A percentile compares a stretch with the other conserved stretches of the same genome.
Conservation (phyloP, 2,888 invertebrate species). For the Rhamphomyia laevipes region DNA sequence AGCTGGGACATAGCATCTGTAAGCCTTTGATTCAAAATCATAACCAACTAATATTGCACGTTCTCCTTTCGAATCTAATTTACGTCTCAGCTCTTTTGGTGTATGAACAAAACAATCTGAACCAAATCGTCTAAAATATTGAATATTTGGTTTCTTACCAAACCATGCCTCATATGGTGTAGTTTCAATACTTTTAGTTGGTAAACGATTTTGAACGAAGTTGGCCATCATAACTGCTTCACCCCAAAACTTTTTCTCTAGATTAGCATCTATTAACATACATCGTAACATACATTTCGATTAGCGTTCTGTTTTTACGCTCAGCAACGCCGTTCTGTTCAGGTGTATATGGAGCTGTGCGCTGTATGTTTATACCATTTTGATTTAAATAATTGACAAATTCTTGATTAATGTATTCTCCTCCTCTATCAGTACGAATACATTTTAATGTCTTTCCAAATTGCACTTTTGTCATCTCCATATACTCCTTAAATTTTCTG, state of each 20-base stretch:
- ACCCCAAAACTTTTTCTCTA: slow-evolving; percentile 8
- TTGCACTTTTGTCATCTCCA: too few relatives aligned
- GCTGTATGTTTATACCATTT: slow-evolving; percentile 17
- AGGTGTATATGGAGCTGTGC: slow-evolving; percentile 16
- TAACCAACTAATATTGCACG: slow-evolving; percentile 14
- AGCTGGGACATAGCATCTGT: slow-evolving; percentile 10
- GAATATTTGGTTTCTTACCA: slow-evolving; percentile 5
- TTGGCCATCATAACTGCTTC: slow-evolving; percentile 2
- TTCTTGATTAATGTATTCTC: slow-evolving; percentile 18
- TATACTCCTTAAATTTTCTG: too few relatives aligned
- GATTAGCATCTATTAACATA: slow-evolving; percentile 19
- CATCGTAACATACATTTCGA: slow-evolving; percentile 14
- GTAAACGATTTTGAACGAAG: slow-evolving; percentile 5
- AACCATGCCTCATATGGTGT: slow-evolving; percentile 4
- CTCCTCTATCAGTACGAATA: slow-evolving; percentile 10
- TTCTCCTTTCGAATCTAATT: slow-evolving; percentile 11
- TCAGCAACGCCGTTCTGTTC: slow-evolving; percentile 20
- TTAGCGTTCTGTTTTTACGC: too few relatives aligned
- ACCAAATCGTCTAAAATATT: slow-evolving; percentile 10
- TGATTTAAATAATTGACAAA: slow-evolving; percentile 14
- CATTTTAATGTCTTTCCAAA: too few relatives aligned
- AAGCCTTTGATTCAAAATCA: slow-evolving; percentile 14
- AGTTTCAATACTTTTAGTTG: slow-evolving; percentile 1
- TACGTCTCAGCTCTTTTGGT: slow-evolving; percentile 11
- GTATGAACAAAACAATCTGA: slow-evolving; percentile 10